Base-by-base conservation (phyloP, 2,888 invertebrate species). In the Steinernema hermaphroditum region DNA sequence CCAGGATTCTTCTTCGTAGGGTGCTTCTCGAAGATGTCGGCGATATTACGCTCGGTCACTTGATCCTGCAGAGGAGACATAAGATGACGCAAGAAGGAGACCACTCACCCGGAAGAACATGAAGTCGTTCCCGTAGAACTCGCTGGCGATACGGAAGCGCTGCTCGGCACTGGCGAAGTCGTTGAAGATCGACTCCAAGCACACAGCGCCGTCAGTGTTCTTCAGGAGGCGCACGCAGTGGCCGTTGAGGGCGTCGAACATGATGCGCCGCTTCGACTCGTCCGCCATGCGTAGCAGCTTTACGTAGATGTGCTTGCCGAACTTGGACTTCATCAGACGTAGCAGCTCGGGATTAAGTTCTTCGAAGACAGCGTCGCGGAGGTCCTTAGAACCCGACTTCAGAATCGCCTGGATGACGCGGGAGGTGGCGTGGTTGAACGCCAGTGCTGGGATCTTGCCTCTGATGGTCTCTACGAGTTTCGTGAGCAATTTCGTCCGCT, bases 121-220 rank as follows among this genome's bases (percentile, higher is more conserved):
- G 80, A 88, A 95, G 19, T 94, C 91, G 76, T 93, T 93, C 0
- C 94, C 93, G 88, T 93, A 96, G 87, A 96, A 94, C 88, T 96
- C 96, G 86, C 94, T 94, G 73, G 93, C 91, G 87, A 96, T 91
- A 75, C 90, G 89, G 32, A 89, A 88, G 84, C 94, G 92, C 82
- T 95, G 93, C 73, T 90, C 88, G 1, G 91, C 90, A 32, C 90
- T 92, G 0, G 94, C 93, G 89, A 91, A 92, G 74, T 92, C 92
- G 71, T 92, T 91, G 87, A 93, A 96, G 0, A 92, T 92, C 84
- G 91, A 91, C 88, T 96, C 95, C 41, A 96, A 88, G 37, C 95
- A 90, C 0, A 92, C 91, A 8, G 93, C 91, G 73, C 94, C 92
- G 72, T 88, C 87, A 87, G 78, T 77, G 73, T 82, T 82, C 50